These are phyloP conservation scores for Netelia melanura DNA, from an alignment of 2,888 invertebrate species.

Conservation along the genomic window DNA sequence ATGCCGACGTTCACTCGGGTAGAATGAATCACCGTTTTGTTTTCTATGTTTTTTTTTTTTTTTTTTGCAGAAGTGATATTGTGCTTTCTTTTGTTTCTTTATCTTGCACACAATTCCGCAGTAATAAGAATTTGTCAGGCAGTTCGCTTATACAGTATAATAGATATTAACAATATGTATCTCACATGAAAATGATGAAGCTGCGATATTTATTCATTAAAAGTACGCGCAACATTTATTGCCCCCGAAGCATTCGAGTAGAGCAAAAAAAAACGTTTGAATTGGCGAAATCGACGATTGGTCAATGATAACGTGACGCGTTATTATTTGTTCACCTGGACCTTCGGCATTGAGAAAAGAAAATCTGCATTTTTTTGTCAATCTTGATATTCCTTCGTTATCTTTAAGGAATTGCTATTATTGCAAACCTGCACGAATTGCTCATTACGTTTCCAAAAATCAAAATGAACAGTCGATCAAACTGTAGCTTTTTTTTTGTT, in stretches of 20 bases:
- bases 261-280: conserved; percentile 14
- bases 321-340: conserved; percentile 52
- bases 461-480: conserved; percentile 21
- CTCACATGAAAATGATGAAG: conserved; percentile 61
- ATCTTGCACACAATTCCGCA: conserved; percentile 18
- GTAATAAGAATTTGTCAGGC: conserved; percentile 42
- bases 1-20: not conserved
- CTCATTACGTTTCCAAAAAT: conserved; percentile 7
- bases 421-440: not conserved
- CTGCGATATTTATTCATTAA: conserved; percentile 54
- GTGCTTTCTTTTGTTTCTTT: conserved; percentile 21
- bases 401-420: conserved; percentile 27
- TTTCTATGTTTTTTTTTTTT: not conserved
- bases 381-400: conserved; percentile 39
- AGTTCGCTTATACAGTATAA: conserved; percentile 43
- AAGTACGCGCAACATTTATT: conserved; percentile 56
- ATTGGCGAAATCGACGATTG: conserved; percentile 54
- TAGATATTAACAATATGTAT: conserved; percentile 50
- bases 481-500: conserved; percentile 17
- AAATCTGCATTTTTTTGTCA: conserved; percentile 47
- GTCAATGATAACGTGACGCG: conserved; percentile 49
- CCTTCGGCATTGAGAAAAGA: conserved; percentile 37
- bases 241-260: conserved; percentile 61
- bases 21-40: conserved; percentile 18
- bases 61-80: conserved; percentile 14